phyloP scores from a whole-genome alignment of 2,888 invertebrate species.

The Habroteleia sp. region DNA sequence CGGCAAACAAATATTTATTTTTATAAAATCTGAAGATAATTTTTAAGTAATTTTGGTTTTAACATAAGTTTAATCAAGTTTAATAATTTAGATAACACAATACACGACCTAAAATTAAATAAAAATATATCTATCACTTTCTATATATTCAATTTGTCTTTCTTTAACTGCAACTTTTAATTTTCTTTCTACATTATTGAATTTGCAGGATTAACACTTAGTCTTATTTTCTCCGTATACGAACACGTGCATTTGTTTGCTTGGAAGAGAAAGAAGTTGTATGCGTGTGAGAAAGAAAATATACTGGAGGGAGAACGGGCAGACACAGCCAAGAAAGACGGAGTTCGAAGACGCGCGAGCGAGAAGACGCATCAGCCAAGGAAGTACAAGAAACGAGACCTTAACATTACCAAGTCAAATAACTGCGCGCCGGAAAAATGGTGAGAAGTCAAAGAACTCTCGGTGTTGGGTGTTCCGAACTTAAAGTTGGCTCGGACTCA shows the following conservation, averaged over 20 bases:
- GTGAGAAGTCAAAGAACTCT: slow-evolving; percentile 69
- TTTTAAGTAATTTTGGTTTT: no score
- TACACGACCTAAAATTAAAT: no score
- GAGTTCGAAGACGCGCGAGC: slow-evolving; percentile 9
- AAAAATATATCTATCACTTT: no score
- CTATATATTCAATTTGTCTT: no score
- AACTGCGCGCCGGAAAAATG: slow-evolving; percentile 72
- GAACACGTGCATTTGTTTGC: slow-evolving; percentile 63
- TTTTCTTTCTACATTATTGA: no score
- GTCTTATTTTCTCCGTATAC: slow-evolving; percentile 48
- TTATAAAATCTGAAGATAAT: no score
- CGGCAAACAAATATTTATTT: no score
- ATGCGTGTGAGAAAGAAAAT: slow-evolving; percentile 11
- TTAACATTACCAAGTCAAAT: slow-evolving; percentile 80
- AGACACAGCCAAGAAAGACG: neutral
- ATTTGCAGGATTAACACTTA: slow-evolving; percentile 42
- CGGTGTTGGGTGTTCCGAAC: slow-evolving; percentile 62
- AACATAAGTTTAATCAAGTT: no score
- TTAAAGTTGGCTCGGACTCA: slow-evolving; percentile 71
- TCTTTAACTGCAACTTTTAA: no score
- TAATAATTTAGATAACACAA: no score
- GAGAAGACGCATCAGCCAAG: slow-evolving; percentile 29
- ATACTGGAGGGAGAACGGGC: neutral
- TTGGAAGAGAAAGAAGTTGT: slow-evolving; percentile 35
- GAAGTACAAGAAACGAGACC: slow-evolving; percentile 66